phyloP scores from a whole-genome alignment of 2,797 vertebrate species.

The Acomys russatus region DNA sequence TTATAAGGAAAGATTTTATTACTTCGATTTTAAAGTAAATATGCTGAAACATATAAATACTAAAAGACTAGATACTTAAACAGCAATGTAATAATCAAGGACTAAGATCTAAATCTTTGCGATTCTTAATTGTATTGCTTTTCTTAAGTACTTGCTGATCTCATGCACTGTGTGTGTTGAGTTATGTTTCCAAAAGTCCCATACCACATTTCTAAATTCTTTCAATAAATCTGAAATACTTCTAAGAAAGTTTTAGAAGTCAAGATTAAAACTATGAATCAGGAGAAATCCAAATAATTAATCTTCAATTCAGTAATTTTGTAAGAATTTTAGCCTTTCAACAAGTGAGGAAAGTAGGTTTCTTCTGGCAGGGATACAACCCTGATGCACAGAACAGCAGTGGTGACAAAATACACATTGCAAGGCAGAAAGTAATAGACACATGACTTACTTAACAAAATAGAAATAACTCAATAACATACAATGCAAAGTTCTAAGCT shows the following conservation, averaged over 20 bases:
- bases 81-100: neutral
- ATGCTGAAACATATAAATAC: neutral
- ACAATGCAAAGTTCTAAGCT: neutral
- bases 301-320: neutral
- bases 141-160: neutral
- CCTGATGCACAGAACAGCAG: neutral
- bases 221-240: neutral
- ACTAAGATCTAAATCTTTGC: neutral
- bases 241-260: neutral
- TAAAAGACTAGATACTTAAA: neutral
- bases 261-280: neutral
- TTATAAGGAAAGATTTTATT: neutral
- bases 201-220: neutral
- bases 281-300: neutral
- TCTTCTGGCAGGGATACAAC: neutral
- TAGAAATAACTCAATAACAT: conserved; percentile 1
- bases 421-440: neutral
- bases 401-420: neutral
- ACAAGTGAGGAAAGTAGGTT: neutral
- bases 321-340: neutral
- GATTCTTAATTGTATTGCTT: neutral
- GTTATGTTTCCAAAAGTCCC: neutral
- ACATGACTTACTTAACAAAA: neutral
- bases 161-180: too few relatives aligned
- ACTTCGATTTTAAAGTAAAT: neutral